phyloP scores from a whole-genome alignment of 2,888 invertebrate species.

The Dendrolimus pini region DNA sequence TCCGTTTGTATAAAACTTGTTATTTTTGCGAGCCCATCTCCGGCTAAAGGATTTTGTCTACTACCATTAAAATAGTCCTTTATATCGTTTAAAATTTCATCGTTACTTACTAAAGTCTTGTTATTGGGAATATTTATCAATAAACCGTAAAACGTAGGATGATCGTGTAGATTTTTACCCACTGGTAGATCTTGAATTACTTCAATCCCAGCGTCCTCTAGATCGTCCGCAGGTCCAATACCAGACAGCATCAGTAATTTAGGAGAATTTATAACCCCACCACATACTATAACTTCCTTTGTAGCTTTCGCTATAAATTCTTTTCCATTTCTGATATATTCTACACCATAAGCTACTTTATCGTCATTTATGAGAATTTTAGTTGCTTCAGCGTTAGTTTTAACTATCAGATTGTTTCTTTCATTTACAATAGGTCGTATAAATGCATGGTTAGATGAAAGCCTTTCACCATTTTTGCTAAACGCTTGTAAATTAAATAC shows the following conservation, averaged over 20 bases:
- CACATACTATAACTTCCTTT: slow-evolving; percentile 51
- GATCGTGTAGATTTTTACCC: slow-evolving; percentile 57
- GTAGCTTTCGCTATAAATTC: slow-evolving; percentile 33
- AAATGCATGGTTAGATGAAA: slow-evolving; percentile 79
- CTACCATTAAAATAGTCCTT: slow-evolving; percentile 43
- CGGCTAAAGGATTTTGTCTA: slow-evolving; percentile 65
- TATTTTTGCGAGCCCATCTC: slow-evolving; percentile 70
- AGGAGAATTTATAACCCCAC: slow-evolving; percentile 46
- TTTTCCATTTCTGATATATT: slow-evolving; percentile 28
- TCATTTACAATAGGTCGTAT: slow-evolving; percentile 77
- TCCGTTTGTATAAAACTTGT: slow-evolving; percentile 75
- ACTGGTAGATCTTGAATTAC: slow-evolving; percentile 45
- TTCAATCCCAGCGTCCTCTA: slow-evolving; percentile 31
- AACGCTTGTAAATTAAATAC: slow-evolving; percentile 77
- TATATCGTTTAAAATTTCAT: slow-evolving; percentile 50
- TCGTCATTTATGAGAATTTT: slow-evolving; percentile 72
- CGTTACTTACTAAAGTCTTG: slow-evolving; percentile 49
- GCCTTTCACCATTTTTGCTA: slow-evolving; percentile 69
- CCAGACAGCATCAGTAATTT: slow-evolving; percentile 55
- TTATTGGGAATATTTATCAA: slow-evolving; percentile 71
- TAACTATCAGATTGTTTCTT: slow-evolving; percentile 65
- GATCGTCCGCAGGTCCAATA: slow-evolving; percentile 44
- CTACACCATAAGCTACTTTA: slow-evolving; percentile 43
- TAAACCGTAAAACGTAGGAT: slow-evolving; percentile 57
- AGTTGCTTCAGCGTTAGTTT: slow-evolving; percentile 67